Evolutionary conservation across 2,113 vertebrate genomes (phyloP), one percentile per base, ranked within the genome.

Genomic region (Colossoma macropomum): DNA sequence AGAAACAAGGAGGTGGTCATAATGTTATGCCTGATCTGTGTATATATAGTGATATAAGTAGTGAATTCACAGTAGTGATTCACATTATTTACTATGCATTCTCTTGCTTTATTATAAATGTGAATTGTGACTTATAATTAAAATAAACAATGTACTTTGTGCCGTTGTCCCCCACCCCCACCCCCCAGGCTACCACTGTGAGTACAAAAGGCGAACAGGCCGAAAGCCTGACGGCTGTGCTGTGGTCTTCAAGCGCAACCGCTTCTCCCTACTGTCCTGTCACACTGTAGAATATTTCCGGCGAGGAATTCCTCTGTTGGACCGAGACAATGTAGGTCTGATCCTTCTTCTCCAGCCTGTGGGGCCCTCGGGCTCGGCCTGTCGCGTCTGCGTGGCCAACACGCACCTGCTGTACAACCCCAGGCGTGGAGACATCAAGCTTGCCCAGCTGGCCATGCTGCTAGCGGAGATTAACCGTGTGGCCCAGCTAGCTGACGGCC

Each of bases 361-460:
- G 13, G 79, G 45, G 3, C 19, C 80, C 66, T 25, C 70, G 0
- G 7, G 6, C 66, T 56, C 82, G 12, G 72, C 86, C 8, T 25
- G 76, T 3, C 80, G 17, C 48, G 41, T 99, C 85, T 99, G 97
- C 8, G 88, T 99, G 27, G 98, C 97, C 87, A 99, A 99, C 65
- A 99, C 98, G 0, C 97, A 99, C 89, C 95, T 99, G 9, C 91
- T 99, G 19, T 99, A 97, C 86, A 99, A 99, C 88, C 98, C 98
- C 2, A 94, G 96, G 38, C 95, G 98, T 12, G 98, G 98, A 0
- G 98, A 99, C 88, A 95, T 99, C 89, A 99, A 99, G 68, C 94
- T 99, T 88, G 96, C 98, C 32, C 98, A 99, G 74, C 87, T 99
- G 87, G 97, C 97, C 12, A 94, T 99, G 90, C 95, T 99, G 1